Base-by-base conservation (phyloP, 2,888 invertebrate genomes). In the Himalopsyche japonica region DNA sequence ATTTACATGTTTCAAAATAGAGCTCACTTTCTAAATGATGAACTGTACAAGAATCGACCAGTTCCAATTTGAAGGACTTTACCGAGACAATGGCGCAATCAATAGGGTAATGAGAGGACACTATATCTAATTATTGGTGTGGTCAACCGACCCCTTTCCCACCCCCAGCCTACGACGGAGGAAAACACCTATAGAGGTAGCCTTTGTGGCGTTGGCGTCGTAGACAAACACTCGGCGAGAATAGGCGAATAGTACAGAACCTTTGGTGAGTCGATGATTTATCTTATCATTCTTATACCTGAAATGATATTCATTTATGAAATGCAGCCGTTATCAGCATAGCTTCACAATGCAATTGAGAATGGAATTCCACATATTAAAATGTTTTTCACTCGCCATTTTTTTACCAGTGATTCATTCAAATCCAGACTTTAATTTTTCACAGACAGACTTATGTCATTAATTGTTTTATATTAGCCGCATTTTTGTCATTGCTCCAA, bases 71-170 rank as follows among this genome's bases (percentile, higher is more conserved):
- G 70, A 70, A 70, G 24, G 70, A 70, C 70, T 30, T 27, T 70
- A 77, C 49, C 80, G 84, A 91, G 91, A 91, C 91, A 91, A 91
- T 91, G 88, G 90, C 88, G 90, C 91, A 91, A 91, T 91, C 91
- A 91, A 91, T 91, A 90, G 89, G 90, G 90, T 90, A 91, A 91
- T 91, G 90, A 91, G 90, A 90, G 91, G 91, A 90, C 90, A 91
- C 90, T 90, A 90, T 90, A 91, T 89, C 89, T 89, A 90, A 90
- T 90, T 89, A 90, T 89, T 88, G 89, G 88, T 89, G 90, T 89
- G 90, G 90, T 89, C 90, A 90, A 88, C 88, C 88, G 88, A 88
- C 89, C 89, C 88, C 88, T 88, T n/a, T 57, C 88, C 88, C 88
- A 87, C 85, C 87, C 88, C 88, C 83, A 70, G 20, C 12, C 70